Base-by-base conservation (phyloP, 1,140 invertebrate species). In the Pseudomyrmex pallidus region DNA sequence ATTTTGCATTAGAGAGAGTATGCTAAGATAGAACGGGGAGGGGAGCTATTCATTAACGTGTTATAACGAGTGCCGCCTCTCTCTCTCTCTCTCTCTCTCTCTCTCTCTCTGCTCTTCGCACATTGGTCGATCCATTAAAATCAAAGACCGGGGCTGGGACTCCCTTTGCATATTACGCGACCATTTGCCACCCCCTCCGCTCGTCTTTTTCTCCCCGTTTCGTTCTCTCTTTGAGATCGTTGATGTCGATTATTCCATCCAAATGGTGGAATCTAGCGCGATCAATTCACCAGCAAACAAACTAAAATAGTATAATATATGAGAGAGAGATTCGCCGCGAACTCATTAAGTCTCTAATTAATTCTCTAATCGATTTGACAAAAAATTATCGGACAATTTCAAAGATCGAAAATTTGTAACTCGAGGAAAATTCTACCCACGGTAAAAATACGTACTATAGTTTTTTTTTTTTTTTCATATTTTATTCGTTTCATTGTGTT, bases 1-100 rank as follows among this genome's bases (percentile, higher is more conserved):
- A 91, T 91, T 91, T 89, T 73, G 82, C 87, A 90, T 91, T 91
- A 91, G 90, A 64, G 73, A 91, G 90, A 64, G 73, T 56, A 72
- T 61, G 72, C 86, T 85, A 85, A 88, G 80, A 86, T 82, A 72
- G 84, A 84, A 66, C 76, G 72, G 77, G 5, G 5, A 7, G 35
- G 35, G 7, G 35, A 3, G 35, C 88, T 82, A 82, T 87, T 87
- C 88, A 87, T 90, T 88, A 88, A 87, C 35, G 85, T 78, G 84
- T 85, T 90, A 87, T 85, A 85, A 86, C 77, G 78, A 70, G 66
- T 68, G 56, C 68, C 83, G 67, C 63, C 35, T 35, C 35, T 35
- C 35, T 35, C 35, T 35, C 35, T 7, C 35, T 35, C 35, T 35
- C 25, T 35, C 25, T 35, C 25, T 35, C 25, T 25, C 25, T 35